phyloP scores from a whole-genome alignment of 2,113 vertebrate species.

The Speoplatyrhinus poulsoni region DNA sequence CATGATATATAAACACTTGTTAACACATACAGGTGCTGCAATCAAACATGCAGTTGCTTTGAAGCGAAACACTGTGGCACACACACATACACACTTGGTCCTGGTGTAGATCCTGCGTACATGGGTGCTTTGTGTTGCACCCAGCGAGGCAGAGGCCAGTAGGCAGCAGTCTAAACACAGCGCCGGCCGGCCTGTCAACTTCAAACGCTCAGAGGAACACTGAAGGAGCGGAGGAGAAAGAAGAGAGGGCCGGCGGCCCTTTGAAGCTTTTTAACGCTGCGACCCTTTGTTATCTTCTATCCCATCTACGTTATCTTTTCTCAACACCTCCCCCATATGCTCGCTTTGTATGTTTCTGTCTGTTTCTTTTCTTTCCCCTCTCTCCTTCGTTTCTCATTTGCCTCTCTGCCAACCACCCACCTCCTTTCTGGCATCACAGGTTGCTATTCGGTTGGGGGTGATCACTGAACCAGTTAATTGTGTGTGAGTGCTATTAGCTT shows the following conservation, averaged over 20 bases:
- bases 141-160: conserved; percentile 32
- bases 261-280: conserved; percentile 41
- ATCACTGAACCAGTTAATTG: conserved; percentile 1
- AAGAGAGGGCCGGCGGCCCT: conserved; percentile 14
- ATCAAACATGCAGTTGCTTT: conserved; percentile 8
- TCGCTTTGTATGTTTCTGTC: conserved; percentile 10
- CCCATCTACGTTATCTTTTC: neutral
- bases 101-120: neutral
- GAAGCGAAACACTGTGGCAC: neutral
- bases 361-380: conserved; percentile 12
- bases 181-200: conserved; percentile 57
- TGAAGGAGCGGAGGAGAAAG: conserved; percentile 28
- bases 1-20: too few species aligned
- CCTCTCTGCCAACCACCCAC: conserved; percentile 10
- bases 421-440: neutral
- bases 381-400: neutral
- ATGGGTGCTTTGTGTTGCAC: conserved; percentile 66
- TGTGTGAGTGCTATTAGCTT: neutral
- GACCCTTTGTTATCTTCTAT: conserved; percentile 24
- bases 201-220: conserved; percentile 55
- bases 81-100: neutral
- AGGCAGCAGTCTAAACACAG: conserved; percentile 31
- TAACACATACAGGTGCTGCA: neutral
- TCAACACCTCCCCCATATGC: neutral
- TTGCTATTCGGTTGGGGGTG: conserved; percentile 19